Evolutionary conservation across 2,797 vertebrate species (phyloP), one percentile per base, ranked within the genome.

Genomic region (Euphonia xanthogaster): DNA sequence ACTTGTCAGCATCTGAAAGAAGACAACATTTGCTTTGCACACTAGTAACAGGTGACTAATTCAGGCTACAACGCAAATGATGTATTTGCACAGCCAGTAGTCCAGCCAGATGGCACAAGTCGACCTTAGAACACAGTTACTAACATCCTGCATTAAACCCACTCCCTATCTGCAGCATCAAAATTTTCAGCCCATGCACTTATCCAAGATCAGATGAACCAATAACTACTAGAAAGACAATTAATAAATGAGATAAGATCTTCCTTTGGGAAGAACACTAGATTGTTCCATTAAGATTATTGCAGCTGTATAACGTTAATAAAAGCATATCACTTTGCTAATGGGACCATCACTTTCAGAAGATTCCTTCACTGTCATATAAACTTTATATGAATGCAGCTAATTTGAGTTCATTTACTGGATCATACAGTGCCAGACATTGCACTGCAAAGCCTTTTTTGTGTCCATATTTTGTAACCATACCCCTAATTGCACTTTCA

Each of bases 221-320:
- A 87, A 24, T 92, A 94, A 88, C 80, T 81, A 70, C 92, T n/a
- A 90, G 88, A 68, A 97, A 91, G 85, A 89, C 86, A 95, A 92
- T 93, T 95, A 97, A 97, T 97, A 97, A 94, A 93, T 85, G 93
- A 96, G 89, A 82, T 93, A 96, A 96, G 75, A 88, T 95, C 94
- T 94, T 93, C 84, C 86, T 96, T 93, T 96, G 82, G 96, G 93
- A 97, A 86, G 76, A 94, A 93, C 86, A 83, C 33, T 73, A 76
- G 93, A 93, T 93, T 93, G 87, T 93, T 95, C 70, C 93, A 95
- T 96, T 97, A 95, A 86, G 93, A 95, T 96, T 91, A 96, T 85
- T 90, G 62, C 88, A 94, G 78, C 90, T 92, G 91, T 68, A 65
- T 87, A 96, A 68, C 0, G 16, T 93, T 97, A 96, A 94, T 96